phyloP scores from a whole-genome alignment of 2,113 vertebrate species.

The Drymodes brunneopygia region DNA sequence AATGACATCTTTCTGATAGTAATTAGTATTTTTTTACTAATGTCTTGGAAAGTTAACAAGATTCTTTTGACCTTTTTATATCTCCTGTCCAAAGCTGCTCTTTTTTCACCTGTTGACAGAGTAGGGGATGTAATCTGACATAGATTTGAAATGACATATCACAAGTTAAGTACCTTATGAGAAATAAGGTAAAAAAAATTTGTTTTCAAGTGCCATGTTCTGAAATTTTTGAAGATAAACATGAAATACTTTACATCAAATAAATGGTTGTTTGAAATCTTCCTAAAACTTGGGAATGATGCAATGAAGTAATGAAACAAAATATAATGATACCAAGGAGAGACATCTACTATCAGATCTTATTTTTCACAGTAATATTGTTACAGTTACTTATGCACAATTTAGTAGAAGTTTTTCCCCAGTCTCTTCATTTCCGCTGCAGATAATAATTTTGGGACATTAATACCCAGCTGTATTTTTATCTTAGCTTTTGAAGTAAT shows the following conservation, averaged over 20 bases:
- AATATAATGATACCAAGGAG: not conserved
- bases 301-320: not conserved
- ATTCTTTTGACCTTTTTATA: not conserved
- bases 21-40: not conserved
- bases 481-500: constrained; percentile 1
- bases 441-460: constrained; percentile 12
- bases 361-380: not conserved
- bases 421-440: not conserved
- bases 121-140: not conserved
- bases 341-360: not conserved
- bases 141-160: not conserved
- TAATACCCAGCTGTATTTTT: constrained; percentile 11
- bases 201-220: not conserved
- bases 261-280: not conserved
- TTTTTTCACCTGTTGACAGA: not conserved
- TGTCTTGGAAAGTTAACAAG: not conserved
- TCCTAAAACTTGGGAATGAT: not conserved
- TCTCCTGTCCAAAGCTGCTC: not conserved
- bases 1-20: not conserved
- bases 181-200: not conserved
- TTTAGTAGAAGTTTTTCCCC: not conserved
- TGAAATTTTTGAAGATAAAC: not conserved
- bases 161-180: not conserved
- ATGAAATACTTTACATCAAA: not conserved
- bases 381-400: not conserved